A percentile compares a stretch with the other conserved stretches of the same genome.
phyloP scores from a whole-genome alignment of 2,113 vertebrate genomes.

The Carettochelys insculpta region DNA sequence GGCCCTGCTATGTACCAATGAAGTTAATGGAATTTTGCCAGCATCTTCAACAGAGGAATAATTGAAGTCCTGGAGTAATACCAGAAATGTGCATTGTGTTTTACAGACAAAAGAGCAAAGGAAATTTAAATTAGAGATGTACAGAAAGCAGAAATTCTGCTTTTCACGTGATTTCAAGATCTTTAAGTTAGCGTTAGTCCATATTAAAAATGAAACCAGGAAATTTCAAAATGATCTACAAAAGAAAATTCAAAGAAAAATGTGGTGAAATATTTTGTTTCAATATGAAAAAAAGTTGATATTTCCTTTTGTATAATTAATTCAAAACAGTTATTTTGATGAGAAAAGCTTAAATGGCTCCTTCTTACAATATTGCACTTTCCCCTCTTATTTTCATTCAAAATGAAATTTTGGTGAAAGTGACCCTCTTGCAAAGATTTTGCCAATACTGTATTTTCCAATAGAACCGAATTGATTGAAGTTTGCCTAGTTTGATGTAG shows the following conservation, averaged over 20 bases:
- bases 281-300: background rate
- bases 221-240: background rate
- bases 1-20: background rate
- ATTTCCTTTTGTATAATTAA: background rate
- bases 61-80: background rate
- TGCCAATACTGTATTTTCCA: background rate
- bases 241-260: background rate
- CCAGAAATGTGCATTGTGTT: background rate
- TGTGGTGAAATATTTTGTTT: background rate
- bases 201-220: background rate
- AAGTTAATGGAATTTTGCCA: background rate
- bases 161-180: background rate
- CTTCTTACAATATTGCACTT: background rate
- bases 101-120: background rate
- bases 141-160: background rate
- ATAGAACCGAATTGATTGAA: background rate
- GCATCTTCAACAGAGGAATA: background rate
- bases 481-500: background rate
- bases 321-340: background rate
- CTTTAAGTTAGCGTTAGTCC: background rate
- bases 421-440: background rate
- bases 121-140: background rate
- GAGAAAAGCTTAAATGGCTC: background rate
- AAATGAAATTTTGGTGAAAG: background rate
- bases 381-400: background rate